A percentile compares a stretch with the other conserved stretches of the same genome.
Conservation (phyloP, 2,113 vertebrate genomes). For the Perognathus longimembris region DNA sequence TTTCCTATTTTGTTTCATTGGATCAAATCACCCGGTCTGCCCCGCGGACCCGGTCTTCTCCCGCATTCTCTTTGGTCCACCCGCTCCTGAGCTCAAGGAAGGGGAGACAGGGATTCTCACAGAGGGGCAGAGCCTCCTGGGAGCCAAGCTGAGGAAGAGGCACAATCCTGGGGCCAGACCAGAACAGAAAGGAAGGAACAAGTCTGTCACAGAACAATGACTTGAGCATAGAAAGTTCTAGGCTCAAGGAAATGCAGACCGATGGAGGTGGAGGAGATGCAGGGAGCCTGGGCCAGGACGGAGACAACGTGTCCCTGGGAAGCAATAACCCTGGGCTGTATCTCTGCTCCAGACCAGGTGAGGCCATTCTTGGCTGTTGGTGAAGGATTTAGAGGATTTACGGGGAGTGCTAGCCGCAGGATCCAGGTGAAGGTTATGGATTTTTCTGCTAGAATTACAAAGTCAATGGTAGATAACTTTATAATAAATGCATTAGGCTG, state of each 20-base stretch:
- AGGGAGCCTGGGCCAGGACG: neutral
- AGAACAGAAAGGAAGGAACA: neutral
- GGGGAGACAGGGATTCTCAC: neutral
- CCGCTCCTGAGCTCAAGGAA: neutral
- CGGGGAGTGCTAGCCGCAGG: neutral
- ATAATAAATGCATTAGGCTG: conserved; percentile 17
- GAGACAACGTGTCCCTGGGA: neutral
- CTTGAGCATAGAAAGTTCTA: neutral
- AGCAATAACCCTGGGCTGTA: neutral
- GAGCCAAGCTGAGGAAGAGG: neutral
- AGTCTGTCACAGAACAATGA: neutral
- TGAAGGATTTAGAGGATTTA: neutral
- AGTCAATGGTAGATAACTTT: neutral
- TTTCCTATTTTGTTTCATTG: neutral
- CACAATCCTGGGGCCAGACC: neutral
- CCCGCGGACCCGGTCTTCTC: neutral
- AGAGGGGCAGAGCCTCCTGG: no score
- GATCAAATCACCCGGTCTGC: neutral
- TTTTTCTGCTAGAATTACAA: neutral
- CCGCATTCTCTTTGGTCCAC: neutral
- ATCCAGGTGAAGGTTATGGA: neutral
- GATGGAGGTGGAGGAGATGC: neutral
- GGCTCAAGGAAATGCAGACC: neutral
- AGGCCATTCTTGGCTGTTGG: neutral
- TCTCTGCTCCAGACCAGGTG: neutral